Evolutionary conservation across 2,113 vertebrate species (phyloP).

Genomic region (Thryonomys swinderianus): DNA sequence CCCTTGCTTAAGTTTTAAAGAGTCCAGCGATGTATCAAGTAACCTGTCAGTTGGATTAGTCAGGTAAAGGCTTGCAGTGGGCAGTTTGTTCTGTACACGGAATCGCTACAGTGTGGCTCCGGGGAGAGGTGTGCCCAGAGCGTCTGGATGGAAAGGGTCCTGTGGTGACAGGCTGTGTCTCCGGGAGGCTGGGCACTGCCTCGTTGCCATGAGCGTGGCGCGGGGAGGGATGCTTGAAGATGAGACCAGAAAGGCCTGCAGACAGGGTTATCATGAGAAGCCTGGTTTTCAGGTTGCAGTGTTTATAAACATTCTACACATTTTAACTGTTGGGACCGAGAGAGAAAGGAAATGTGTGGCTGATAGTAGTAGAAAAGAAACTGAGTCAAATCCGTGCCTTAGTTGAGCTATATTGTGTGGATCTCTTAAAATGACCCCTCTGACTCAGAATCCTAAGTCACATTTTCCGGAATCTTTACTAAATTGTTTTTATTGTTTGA

Average conservation of each 20-base stretch:
- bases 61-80: fast-evolving
- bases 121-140: too few relatives aligned
- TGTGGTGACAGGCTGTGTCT: neutral
- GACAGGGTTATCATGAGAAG: neutral
- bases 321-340: neutral
- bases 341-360: neutral
- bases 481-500: neutral
- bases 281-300: too few relatives aligned
- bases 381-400: neutral
- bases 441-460: too few relatives aligned
- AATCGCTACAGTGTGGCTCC: neutral
- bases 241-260: neutral
- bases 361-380: neutral
- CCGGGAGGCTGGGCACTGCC: neutral
- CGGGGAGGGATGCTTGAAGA: neutral
- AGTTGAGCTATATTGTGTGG: too few relatives aligned
- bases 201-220: fast-evolving
- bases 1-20: neutral
- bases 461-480: neutral
- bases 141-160: too few relatives aligned
- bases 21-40: neutral
- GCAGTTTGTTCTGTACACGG: neutral
- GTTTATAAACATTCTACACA: neutral
- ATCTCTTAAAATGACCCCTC: neutral
- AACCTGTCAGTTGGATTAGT: neutral